Evolutionary conservation across 2,888 invertebrate species (phyloP), one percentile per base, ranked within the genome.

Genomic region (Allophyes oxyacanthae): DNA sequence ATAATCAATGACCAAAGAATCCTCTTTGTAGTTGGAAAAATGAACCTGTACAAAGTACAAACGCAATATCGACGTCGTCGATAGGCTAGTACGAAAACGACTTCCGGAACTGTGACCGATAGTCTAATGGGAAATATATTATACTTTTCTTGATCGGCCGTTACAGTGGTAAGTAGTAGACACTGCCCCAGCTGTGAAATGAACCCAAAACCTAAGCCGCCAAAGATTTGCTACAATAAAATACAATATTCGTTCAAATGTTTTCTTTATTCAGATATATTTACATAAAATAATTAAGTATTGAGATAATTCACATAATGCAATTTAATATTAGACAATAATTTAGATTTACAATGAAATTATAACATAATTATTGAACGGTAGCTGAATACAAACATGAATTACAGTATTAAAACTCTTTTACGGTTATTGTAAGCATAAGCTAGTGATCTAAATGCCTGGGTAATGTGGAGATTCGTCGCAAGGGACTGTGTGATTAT

Each of bases 271-370:
- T 89, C 83, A 88, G 77, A 76, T 76, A 79, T 92, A 92, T 92
- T 90, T 92, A 91, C 91, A 92, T 87, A 89, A 87, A 90, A 76
- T 75, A 90, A 89, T 86, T 86, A 87, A 87, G 87, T 89, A 87
- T 84, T 86, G 87, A 87, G 86, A 89, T 88, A 90, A 87, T 89
- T 87, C 85, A 84, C 83, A 83, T 86, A 87, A 85, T 85, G 82
- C 86, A 85, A 86, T 85, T 55, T 68, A 75, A 78, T 82, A 86
- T 85, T 83, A 87, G 79, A 84, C 80, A 86, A 90, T 89, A 90
- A 90, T 88, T 88, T 88, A 88, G 84, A 84, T 87, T 87, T 87
- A 87, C 85, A 86, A 82, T 85, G 68, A 84, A 89, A 87, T 84
- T 75, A 85, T 82, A 85, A 78, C 59, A 78, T 73, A 75, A 20